Base-by-base conservation (phyloP, 1,140 invertebrate genomes). In the Pseudomyrmex cubaensis region DNA sequence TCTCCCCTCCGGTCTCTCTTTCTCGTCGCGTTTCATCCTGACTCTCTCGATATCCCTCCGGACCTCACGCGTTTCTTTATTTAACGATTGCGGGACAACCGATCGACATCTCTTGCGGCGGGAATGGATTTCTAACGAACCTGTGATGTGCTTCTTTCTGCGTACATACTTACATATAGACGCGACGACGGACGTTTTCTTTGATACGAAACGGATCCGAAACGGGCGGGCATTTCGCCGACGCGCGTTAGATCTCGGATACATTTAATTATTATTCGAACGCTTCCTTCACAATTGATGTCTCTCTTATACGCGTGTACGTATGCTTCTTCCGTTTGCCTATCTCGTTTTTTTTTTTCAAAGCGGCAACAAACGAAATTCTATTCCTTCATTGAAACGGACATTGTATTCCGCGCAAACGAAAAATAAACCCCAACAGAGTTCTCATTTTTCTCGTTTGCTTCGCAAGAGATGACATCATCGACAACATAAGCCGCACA, bases 31-130 rank as follows among this genome's bases (percentile, higher is more conserved):
- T 54, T 35, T 35, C n/a, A 46, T 15, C 35, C 35, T 35, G 35
- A 35, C 35, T 35, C 35, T 35, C 70, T 62, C 54, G 13, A 74
- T 70, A 70, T 67, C 46, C n/a, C 44, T 13, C 20, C 62, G 76
- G 52, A 70, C 44, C 64, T 70, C 76, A 78, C 76, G 66, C 54
- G 54, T 70, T 80, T 70, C 76, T 80, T 80, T 70, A 80, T 80
- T 70, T 80, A 80, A 80, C 54, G 76, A 80, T 70, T 52, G 76
- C 48, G 52, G 54, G 35, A 70, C 76, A 70, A 70, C 35, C 75
- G 54, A 59, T 70, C 64, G 46, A 72, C 66, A 72, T 80, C 76
- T 17, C 54, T 35, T 48, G 76, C 10, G 35, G 35, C 54, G 20
- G 64, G 54, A 78, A 78, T 78, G 64, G 44, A 78, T 25, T 70